Base-by-base conservation (phyloP, 1,140 invertebrate genomes). In the Nasonia giraulti region DNA sequence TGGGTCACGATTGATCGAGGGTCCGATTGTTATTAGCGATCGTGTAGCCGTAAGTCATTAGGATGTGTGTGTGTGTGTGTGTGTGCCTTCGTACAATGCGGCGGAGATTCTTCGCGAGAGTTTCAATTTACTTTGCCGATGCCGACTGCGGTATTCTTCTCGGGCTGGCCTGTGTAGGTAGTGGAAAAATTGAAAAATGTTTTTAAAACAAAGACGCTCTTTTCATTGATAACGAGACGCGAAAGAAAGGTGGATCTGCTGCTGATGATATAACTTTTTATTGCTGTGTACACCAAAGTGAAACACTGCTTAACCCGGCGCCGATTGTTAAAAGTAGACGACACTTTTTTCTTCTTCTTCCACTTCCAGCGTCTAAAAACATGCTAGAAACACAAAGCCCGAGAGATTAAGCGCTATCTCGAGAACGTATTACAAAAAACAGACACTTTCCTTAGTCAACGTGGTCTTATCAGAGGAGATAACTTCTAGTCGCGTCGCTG, bases 1-100 rank as follows among this genome's bases (percentile, higher is more conserved):
- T 71, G 31, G 68, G 68, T 71, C 68, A 44, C 73, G 73, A 75
- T 75, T n/a, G 73, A 75, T 75, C 3, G 73, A 75, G 75, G n/a
- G 20, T 23, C 40, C 40, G 47, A 77, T 77, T 77, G 40, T 77
- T 27, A 77, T 77, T 50, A 47, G 44, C 75, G 40, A 77, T 77
- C 40, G 12, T 23, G 44, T 74, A 33, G 33, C 33, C 17, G 73
- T 10, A n/a, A 50, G 27, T 50, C 75, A 31, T 77, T 50, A 20
- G 44, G 75, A 75, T 44, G 6, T 27, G 27, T 44, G 6, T 44
- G 40, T 37, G 33, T 44, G 6, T 27, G 27, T 44, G 6, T 44
- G 40, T 37, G 33, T 37, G 33, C 33, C 33, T 44, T 44, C 8
- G 40, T 44, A 44, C 40, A 44, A 23, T 17, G 69, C 69, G 69